A percentile compares a stretch with the other conserved stretches of the same genome.
These are phyloP conservation scores for Pygocentrus nattereri DNA, from an alignment of 2,797 vertebrate species.

Conservation along the genomic window DNA sequence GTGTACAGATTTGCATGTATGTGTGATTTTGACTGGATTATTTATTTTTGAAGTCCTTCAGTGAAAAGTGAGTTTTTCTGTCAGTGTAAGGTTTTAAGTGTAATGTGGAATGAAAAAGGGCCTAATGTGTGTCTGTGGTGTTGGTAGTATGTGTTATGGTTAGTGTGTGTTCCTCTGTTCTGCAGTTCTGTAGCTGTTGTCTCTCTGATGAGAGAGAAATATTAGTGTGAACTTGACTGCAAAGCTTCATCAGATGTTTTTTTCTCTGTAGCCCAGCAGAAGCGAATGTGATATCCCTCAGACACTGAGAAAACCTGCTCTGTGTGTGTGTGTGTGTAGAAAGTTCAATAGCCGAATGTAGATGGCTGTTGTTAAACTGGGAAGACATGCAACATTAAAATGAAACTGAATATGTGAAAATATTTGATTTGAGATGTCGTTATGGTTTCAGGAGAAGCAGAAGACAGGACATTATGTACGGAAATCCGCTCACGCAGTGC, in stretches of 20 bases:
- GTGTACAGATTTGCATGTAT: too few relatives aligned
- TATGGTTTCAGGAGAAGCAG: constrained; percentile 87
- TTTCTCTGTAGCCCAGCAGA: neutral
- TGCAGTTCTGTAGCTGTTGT: constrained; percentile 61
- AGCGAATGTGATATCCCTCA: constrained; percentile 1
- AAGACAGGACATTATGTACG: constrained; percentile 95
- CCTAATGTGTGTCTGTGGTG: neutral
- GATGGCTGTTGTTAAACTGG: constrained; percentile 2
- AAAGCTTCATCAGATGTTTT: constrained; percentile 17
- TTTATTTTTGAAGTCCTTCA: too few relatives aligned
- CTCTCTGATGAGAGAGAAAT: neutral
- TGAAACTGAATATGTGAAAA: constrained; percentile 24
- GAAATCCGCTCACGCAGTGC: constrained; percentile 96
- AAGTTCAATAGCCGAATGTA: neutral
- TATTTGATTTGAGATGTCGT: constrained; percentile 10
- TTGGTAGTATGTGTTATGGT: neutral
- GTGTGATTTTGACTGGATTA: too few relatives aligned
- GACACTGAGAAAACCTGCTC: neutral
- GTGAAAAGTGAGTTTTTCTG: too few relatives aligned
- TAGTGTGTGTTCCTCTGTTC: neutral
- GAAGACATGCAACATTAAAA: constrained; percentile 24
- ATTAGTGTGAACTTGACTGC: constrained; percentile 25
- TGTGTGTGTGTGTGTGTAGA: neutral
- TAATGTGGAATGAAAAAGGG: neutral
- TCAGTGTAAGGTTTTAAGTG: too few relatives aligned